A percentile compares a stretch with the other conserved stretches of the same genome.
Conservation (phyloP, 2,797 vertebrate species). For the Galago senegalensis region DNA sequence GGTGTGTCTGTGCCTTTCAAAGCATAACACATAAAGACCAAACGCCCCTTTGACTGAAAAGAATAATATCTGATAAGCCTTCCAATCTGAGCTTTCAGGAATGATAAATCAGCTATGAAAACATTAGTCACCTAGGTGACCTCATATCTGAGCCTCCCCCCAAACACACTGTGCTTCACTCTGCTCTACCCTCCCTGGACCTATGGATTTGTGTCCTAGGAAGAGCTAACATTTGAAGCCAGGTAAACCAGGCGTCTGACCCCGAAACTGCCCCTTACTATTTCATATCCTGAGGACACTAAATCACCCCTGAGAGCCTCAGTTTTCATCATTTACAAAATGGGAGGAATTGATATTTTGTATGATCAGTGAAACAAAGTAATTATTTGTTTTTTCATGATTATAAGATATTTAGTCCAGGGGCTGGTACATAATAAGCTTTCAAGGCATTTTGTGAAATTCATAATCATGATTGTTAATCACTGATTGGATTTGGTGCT, state of each 20-base stretch:
- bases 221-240: not conserved
- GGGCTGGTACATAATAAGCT: not conserved
- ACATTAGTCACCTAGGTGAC: not conserved
- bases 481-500: not conserved
- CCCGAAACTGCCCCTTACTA: not conserved
- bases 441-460: constrained; percentile 2
- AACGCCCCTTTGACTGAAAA: not conserved
- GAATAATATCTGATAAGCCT: not conserved
- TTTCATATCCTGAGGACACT: not conserved
- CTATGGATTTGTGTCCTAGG: not conserved
- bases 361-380: not conserved
- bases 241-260: not conserved
- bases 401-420: not conserved
- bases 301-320: not conserved
- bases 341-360: not conserved
- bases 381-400: not conserved
- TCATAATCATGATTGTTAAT: not conserved
- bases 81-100: not conserved
- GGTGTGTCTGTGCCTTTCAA: not conserved
- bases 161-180: accelerated
- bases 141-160: not conserved
- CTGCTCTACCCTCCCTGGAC: not conserved
- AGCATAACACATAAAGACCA: not conserved
- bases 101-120: not conserved
- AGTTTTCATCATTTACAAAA: not conserved